Conservation (phyloP, 2,797 vertebrate genomes). For the Thaleichthys pacificus region DNA sequence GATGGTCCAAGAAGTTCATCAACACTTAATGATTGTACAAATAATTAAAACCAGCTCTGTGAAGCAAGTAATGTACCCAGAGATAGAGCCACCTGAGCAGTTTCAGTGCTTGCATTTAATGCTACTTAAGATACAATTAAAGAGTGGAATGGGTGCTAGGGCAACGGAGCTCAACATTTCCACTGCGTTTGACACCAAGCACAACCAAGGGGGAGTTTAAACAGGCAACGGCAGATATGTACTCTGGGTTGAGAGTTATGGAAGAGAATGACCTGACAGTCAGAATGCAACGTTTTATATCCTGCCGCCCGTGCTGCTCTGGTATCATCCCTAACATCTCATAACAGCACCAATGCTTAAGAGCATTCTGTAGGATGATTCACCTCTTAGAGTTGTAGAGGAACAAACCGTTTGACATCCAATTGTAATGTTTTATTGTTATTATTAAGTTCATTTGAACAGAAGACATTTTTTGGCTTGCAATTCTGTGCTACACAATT, state of each 20-base stretch:
- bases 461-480: not conserved
- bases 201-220: conserved; percentile 18
- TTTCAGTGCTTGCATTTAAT: conserved; percentile 28
- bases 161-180: conserved; percentile 27
- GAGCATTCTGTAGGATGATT: not conserved
- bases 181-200: conserved; percentile 29
- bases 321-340: no score
- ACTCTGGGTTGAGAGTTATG: conserved; percentile 1
- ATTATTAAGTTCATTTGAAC: no score
- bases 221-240: not conserved
- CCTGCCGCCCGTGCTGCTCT: not conserved
- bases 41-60: conserved; percentile 52
- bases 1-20: conserved; percentile 49
- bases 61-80: conserved; percentile 46
- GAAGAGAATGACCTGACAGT: not conserved
- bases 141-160: conserved; percentile 34
- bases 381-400: not conserved
- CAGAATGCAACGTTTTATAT: not conserved
- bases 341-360: no score
- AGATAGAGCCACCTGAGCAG: conserved; percentile 51
- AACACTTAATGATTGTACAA: conserved; percentile 41
- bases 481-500: not conserved
- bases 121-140: conserved; percentile 53
- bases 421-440: not conserved
- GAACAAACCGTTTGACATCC: not conserved